phyloP scores from a whole-genome alignment of 1,140 invertebrate species.

The Camponotus floridanus region DNA sequence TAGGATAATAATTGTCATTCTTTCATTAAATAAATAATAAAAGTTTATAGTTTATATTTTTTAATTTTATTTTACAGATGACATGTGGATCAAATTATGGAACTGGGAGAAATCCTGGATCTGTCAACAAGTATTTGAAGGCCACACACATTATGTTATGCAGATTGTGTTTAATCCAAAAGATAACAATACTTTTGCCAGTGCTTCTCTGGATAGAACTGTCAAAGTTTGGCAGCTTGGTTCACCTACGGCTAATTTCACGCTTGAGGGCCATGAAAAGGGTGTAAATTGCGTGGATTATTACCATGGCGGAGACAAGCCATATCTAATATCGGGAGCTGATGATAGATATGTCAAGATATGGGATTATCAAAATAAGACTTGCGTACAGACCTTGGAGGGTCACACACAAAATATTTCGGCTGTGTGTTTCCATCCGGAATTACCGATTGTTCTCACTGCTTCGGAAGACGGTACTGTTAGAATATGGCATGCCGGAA shows the following conservation, averaged over 20 bases:
- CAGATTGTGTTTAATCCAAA: slow-evolving; percentile 99
- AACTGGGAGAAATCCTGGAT: slow-evolving; percentile 99
- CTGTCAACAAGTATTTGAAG: slow-evolving; percentile 98
- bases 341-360: slow-evolving; percentile 99
- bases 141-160: slow-evolving; percentile 99
- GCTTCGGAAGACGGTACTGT: slow-evolving; percentile 99
- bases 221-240: slow-evolving; percentile 99
- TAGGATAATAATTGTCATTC: not conserved
- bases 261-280: slow-evolving; percentile 99
- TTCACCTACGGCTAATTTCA: slow-evolving; percentile 98
- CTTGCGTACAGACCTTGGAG: slow-evolving; percentile 99
- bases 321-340: slow-evolving; percentile 99
- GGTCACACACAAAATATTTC: slow-evolving; percentile 99
- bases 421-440: slow-evolving; percentile 97
- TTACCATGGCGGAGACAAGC: slow-evolving; percentile 99
- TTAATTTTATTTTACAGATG: slow-evolving; percentile 90
- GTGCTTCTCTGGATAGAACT: slow-evolving; percentile 98
- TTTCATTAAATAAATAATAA: too few relatives aligned
- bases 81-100: slow-evolving; percentile 99
- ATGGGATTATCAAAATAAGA: slow-evolving; percentile 99
- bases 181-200: slow-evolving; percentile 99
- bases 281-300: slow-evolving; percentile 99
- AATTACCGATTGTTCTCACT: slow-evolving; percentile 98
- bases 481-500: slow-evolving; percentile 99
- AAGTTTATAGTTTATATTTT: not conserved